Percentiles rank a stretch among this genome's conserved stretches.
phyloP scores from a whole-genome alignment of 2,797 vertebrate genomes.

The Aphelocoma californica region DNA sequence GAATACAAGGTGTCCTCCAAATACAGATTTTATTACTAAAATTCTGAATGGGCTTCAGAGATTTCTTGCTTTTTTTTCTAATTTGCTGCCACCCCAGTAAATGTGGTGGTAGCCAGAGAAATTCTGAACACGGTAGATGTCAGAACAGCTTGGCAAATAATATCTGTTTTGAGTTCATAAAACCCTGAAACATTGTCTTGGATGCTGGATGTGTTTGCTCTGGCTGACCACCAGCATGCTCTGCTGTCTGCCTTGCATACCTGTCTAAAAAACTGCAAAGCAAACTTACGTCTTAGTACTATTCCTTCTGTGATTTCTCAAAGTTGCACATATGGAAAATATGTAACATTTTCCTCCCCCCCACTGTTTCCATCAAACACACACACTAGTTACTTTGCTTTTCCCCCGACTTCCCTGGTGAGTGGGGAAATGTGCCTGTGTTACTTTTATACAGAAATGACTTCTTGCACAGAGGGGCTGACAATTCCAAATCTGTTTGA shows the following conservation, averaged over 20 bases:
- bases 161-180: not conserved
- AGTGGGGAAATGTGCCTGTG: not conserved
- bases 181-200: not conserved
- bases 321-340: slow-evolving; percentile 21
- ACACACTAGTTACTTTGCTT: not conserved
- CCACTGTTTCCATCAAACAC: not conserved
- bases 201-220: not conserved
- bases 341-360: not conserved
- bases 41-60: not conserved
- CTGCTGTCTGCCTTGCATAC: not conserved
- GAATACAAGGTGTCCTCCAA: not conserved
- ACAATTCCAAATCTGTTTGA: not conserved
- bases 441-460: not conserved
- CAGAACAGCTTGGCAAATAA: not conserved
- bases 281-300: not conserved
- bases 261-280: not conserved
- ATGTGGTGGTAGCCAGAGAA: not conserved
- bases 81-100: not conserved
- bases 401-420: not conserved
- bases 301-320: not conserved
- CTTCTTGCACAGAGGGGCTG: not conserved
- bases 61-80: not conserved
- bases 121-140: not conserved
- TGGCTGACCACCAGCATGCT: not conserved
- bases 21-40: not conserved